These are phyloP conservation scores for Rhabdomys pumilio DNA, from an alignment of 2,797 vertebrate genomes.

Conservation along the genomic window DNA sequence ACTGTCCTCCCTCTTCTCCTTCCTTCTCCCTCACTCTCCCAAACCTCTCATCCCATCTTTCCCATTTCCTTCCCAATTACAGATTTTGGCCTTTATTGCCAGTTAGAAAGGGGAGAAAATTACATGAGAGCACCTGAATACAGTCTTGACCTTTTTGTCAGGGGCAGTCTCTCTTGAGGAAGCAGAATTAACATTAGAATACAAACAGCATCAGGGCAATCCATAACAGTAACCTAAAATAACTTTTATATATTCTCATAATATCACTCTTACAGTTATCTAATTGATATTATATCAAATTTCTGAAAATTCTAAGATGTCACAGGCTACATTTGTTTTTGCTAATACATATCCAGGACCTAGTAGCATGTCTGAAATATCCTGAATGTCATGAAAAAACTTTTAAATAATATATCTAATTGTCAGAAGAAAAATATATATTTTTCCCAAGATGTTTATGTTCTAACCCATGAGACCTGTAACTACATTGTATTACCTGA, in stretches of 20 bases:
- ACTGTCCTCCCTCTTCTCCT: neutral
- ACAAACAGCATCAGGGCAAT: neutral
- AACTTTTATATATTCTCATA: conserved; percentile 4
- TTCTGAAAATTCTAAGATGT: neutral
- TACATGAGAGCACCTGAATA: neutral
- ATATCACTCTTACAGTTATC: neutral
- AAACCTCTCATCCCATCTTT: neutral
- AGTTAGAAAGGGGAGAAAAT: neutral
- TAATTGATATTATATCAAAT: neutral
- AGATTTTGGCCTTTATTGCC: neutral
- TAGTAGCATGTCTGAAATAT: neutral
- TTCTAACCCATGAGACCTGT: neutral
- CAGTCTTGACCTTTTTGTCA: neutral
- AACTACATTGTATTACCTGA: neutral
- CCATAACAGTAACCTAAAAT: neutral
- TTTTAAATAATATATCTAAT: neutral
- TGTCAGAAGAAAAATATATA: neutral
- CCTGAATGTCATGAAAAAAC: neutral
- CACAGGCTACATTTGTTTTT: neutral
- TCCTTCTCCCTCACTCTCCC: neutral
- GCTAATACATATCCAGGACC: neutral
- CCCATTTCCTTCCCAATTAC: neutral
- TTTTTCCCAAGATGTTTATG: neutral
- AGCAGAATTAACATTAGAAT: neutral
- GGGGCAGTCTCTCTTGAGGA: neutral